Conservation (phyloP, 2,888 invertebrate species). For the Nudaria mundana region DNA sequence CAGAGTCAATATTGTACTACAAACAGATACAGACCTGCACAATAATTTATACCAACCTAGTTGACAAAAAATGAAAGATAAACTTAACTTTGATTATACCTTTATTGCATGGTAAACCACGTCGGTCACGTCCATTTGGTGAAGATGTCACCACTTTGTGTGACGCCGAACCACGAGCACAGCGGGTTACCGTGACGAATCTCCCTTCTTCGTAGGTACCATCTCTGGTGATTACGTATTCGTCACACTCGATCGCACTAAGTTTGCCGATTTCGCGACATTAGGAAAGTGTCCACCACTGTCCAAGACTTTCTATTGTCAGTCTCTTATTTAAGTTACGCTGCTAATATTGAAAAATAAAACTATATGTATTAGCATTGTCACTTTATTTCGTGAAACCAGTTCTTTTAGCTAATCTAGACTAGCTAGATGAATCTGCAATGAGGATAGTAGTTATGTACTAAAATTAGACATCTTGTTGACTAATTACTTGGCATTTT, state of each 20-base stretch:
- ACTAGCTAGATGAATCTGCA: no score
- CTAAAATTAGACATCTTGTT: no score
- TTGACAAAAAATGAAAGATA: slow-evolving; percentile 14
- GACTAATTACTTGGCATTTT: no score
- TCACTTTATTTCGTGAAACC: slow-evolving; percentile 31
- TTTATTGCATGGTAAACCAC: slow-evolving; percentile 9
- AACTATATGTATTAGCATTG: slow-evolving; percentile 8
- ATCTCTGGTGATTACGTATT: slow-evolving; percentile 44
- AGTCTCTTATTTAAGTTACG: slow-evolving; percentile 21
- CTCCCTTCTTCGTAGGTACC: slow-evolving; percentile 9
- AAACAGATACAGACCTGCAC: no score
- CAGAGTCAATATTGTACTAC: no score
- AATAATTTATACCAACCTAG: no score
- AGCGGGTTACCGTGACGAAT: slow-evolving; percentile 41
- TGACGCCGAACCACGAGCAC: no score
- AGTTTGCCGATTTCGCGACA: slow-evolving; percentile 38
- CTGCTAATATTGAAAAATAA: slow-evolving; percentile 23
- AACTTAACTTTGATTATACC: slow-evolving; percentile 11
- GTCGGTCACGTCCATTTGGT: no score
- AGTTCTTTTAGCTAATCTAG: slow-evolving; percentile 13
- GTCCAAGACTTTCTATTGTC: slow-evolving; percentile 59
- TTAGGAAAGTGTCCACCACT: slow-evolving; percentile 57
- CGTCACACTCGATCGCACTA: slow-evolving; percentile 45
- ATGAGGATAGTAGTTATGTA: no score
- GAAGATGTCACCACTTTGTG: slow-evolving; percentile 30